These are phyloP conservation scores for Coelinius sp. DNA, from an alignment of 2,888 invertebrate species.

Conservation along the genomic window DNA sequence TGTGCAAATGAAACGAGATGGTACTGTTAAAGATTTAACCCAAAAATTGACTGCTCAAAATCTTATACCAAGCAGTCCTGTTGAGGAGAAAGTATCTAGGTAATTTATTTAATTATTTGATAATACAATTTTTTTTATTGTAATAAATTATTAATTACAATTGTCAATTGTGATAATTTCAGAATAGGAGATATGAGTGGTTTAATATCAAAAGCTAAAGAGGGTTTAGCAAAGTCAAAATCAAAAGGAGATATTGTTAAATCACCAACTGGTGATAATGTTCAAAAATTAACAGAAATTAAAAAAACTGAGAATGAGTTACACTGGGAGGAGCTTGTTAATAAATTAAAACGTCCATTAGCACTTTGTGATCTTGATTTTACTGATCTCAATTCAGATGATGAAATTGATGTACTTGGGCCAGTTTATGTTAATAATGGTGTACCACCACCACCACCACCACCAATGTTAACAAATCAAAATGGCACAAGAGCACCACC, in stretches of 20 bases:
- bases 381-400: constrained; percentile 90
- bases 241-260: constrained; percentile 84
- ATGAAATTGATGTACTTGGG: constrained; percentile 85
- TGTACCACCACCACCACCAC: constrained; percentile 86
- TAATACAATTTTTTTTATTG: neutral
- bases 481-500: constrained; percentile 72
- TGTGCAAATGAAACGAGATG: constrained; percentile 83
- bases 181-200: constrained; percentile 90
- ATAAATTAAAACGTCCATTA: constrained; percentile 81
- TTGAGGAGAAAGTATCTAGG: constrained; percentile 70
- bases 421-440: constrained; percentile 78
- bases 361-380: constrained; percentile 96
- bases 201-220: constrained; percentile 93
- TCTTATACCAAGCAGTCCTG: constrained; percentile 73
- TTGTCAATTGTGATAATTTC: constrained; percentile 18
- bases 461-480: constrained; percentile 79
- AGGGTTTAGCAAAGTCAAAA: constrained; percentile 89
- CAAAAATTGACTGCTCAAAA: constrained; percentile 85
- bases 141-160: neutral
- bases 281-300: constrained; percentile 77
- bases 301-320: constrained; percentile 94
- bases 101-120: constrained; percentile 47
- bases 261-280: constrained; percentile 79
- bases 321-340: constrained; percentile 94
- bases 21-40: constrained; percentile 90